Evolutionary conservation across 2,888 invertebrate species (phyloP).

Genomic region (Eugnorisma glareosa): DNA sequence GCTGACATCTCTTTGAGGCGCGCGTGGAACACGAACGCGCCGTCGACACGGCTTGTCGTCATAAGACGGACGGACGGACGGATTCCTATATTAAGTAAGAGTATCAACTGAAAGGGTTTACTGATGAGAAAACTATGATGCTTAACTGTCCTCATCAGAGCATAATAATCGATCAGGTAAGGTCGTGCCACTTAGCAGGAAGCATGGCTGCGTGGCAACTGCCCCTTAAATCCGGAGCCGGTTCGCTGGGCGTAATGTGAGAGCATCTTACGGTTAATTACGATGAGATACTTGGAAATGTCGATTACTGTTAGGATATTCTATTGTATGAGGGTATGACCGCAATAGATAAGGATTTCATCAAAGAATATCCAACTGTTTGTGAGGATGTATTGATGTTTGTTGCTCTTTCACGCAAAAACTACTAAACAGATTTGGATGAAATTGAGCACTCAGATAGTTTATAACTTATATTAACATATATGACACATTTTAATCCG

Average conservation of each 20-base stretch:
- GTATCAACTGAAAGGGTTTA: not conserved
- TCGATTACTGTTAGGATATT: not conserved
- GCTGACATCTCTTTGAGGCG: too few species aligned
- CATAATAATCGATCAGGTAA: slow-evolving; percentile 48
- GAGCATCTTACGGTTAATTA: slow-evolving; percentile 19
- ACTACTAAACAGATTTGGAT: too few species aligned
- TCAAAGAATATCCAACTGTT: not conserved
- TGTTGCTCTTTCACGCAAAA: too few species aligned
- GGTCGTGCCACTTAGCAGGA: slow-evolving; percentile 25
- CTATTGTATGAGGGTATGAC: not conserved
- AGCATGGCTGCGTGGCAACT: slow-evolving; percentile 4
- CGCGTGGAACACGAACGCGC: too few species aligned
- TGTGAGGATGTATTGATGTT: too few species aligned
- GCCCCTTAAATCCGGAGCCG: slow-evolving; percentile 24
- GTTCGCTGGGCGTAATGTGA: slow-evolving; percentile 31
- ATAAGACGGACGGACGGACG: too few species aligned
- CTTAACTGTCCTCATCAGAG: slow-evolving; percentile 26
- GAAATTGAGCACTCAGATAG: too few species aligned
- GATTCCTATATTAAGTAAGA: too few species aligned
- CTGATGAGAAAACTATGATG: not conserved
- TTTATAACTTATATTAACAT: too few species aligned
- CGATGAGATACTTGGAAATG: not conserved
- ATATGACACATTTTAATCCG: too few species aligned
- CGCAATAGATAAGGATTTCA: not conserved
- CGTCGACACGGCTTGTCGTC: too few species aligned